Conservation (phyloP, 2,113 vertebrate genomes). For the Toxotes jaculatrix region DNA sequence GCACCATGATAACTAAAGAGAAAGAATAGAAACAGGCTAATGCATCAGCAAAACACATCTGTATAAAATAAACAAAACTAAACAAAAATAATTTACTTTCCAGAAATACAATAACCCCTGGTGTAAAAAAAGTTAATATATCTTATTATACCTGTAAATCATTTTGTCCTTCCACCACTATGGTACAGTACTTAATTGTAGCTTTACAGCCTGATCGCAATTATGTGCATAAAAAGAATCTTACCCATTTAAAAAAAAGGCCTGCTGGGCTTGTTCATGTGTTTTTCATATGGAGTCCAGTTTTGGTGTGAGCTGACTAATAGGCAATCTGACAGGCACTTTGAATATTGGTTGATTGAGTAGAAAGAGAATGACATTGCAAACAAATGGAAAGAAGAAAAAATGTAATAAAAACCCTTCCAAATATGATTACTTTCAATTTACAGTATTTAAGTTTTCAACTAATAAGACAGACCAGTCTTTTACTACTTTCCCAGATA, state of each 20-base stretch:
- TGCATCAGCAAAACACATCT: constrained; percentile 40
- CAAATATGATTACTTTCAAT: constrained; percentile 38
- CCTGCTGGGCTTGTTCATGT: constrained; percentile 49
- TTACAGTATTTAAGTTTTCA: background rate
- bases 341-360: constrained; percentile 57
- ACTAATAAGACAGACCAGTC: background rate
- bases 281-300: constrained; percentile 54
- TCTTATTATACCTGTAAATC: constrained; percentile 49
- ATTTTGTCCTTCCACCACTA: constrained; percentile 16
- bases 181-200: constrained; percentile 52
- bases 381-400: background rate
- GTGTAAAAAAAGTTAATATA: constrained; percentile 66
- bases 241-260: constrained; percentile 58
- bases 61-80: constrained; percentile 54
- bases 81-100: constrained; percentile 70
- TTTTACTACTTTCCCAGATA: background rate
- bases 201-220: constrained; percentile 46
- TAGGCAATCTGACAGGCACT: constrained; percentile 73
- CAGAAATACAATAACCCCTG: constrained; percentile 61
- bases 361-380: constrained; percentile 20
- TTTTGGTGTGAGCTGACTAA: constrained; percentile 72
- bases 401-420: constrained; percentile 13
- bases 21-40: constrained; percentile 23
- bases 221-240: constrained; percentile 62
- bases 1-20: constrained; percentile 70